These are phyloP conservation scores for Brachyistius frenatus DNA, from an alignment of 2,113 vertebrate genomes.

Conservation along the genomic window DNA sequence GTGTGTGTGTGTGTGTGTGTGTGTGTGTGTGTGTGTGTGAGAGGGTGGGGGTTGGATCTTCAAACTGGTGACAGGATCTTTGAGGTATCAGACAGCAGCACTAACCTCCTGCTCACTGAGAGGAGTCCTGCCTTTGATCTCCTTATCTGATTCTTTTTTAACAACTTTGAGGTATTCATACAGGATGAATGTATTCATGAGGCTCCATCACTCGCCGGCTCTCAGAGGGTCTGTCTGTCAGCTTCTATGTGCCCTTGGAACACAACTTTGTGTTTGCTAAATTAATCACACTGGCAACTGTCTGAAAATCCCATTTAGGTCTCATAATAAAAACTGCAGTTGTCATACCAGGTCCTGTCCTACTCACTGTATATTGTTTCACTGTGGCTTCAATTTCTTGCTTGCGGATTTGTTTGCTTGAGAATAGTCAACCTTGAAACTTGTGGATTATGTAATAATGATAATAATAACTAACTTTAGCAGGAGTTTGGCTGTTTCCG, in stretches of 20 bases:
- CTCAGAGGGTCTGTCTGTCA: constrained; percentile 46
- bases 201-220: neutral
- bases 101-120: constrained; percentile 33
- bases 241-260: constrained; percentile 56
- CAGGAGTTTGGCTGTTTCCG: neutral
- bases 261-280: constrained; percentile 47
- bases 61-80: constrained; percentile 57
- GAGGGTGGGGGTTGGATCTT: constrained; percentile 23
- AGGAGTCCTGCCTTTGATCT: constrained; percentile 44
- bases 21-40: constrained; percentile 17
- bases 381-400: neutral
- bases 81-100: constrained; percentile 30
- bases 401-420: neutral
- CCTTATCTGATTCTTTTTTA: constrained; percentile 35
- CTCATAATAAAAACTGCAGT: constrained; percentile 37
- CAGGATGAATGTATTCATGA: constrained; percentile 70
- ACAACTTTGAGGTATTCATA: constrained; percentile 51
- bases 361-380: constrained; percentile 32
- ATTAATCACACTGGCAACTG: constrained; percentile 55
- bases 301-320: constrained; percentile 54
- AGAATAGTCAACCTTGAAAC: neutral
- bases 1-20: no score
- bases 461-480: no score
- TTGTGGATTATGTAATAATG: no score
- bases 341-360: constrained; percentile 33